Percentiles rank a stretch among this genome's conserved stretches.
These are phyloP conservation scores for Tetanocera ferruginea DNA, from an alignment of 2,888 invertebrate species.

Conservation along the genomic window DNA sequence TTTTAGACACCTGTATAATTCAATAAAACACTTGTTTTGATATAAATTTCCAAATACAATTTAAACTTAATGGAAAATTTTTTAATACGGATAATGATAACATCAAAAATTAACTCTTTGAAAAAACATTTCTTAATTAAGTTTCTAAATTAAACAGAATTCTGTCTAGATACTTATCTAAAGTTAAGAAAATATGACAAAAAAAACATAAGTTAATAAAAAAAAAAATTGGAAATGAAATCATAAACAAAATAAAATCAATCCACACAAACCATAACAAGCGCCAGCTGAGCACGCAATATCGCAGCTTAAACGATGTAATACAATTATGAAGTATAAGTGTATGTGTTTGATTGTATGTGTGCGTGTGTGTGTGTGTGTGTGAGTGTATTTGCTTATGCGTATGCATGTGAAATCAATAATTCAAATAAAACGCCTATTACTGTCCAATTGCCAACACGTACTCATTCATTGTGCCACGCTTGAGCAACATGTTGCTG, in stretches of 20 bases:
- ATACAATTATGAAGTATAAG: background rate
- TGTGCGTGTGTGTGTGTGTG: background rate
- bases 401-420: slow-evolving; percentile 49
- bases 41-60: too few species aligned
- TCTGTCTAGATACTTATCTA: too few species aligned
- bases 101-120: too few species aligned
- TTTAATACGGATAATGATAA: too few species aligned
- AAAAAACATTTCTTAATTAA: too few species aligned
- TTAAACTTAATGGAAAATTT: too few species aligned
- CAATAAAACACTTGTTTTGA: too few species aligned
- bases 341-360: background rate
- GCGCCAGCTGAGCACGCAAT: background rate
- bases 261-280: background rate
- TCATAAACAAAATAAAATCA: background rate
- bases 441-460: slow-evolving; percentile 66
- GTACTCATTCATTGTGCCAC: slow-evolving; percentile 58
- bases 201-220: background rate
- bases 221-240: background rate
- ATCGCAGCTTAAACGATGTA: background rate
- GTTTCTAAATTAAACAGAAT: too few species aligned
- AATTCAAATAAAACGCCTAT: slow-evolving; percentile 64
- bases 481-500: background rate
- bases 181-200: too few species aligned
- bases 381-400: background rate
- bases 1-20: too few species aligned